Evolutionary conservation across 2,888 invertebrate genomes (phyloP).

Genomic region (Alentia gelatinosa): DNA sequence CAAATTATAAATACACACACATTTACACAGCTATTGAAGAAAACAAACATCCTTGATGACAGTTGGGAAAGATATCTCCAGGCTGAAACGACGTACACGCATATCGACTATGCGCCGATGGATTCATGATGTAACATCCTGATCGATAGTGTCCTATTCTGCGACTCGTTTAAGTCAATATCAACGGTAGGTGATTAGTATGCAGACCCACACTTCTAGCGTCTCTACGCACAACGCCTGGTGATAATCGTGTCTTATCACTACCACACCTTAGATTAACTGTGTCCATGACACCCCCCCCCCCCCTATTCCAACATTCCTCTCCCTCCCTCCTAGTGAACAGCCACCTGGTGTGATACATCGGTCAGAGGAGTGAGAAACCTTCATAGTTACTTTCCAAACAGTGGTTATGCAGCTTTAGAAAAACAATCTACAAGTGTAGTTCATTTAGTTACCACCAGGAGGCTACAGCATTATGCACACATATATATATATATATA

Average conservation of each 20-base stretch:
- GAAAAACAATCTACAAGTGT: too few relatives aligned
- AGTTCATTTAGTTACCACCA: too few relatives aligned
- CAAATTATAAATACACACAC: too few relatives aligned
- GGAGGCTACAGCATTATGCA: too few relatives aligned
- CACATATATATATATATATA: too few relatives aligned
- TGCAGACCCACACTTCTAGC: not conserved
- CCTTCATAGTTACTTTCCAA: too few relatives aligned
- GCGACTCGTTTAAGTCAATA: not conserved
- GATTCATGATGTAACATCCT: not conserved
- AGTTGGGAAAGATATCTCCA: too few relatives aligned
- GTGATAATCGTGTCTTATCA: not conserved
- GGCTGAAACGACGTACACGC: not conserved
- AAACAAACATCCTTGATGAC: too few relatives aligned
- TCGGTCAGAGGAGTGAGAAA: too few relatives aligned
- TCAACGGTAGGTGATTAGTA: not conserved
- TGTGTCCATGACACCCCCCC: not conserved
- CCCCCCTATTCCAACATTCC: not conserved
- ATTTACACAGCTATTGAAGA: too few relatives aligned
- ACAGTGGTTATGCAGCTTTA: too few relatives aligned
- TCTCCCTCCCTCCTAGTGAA: not conserved
- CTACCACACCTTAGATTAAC: constrained; percentile 1
- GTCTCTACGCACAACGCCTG: not conserved
- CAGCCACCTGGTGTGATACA: too few relatives aligned
- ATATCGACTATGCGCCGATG: not conserved
- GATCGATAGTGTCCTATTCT: not conserved